Base-by-base conservation (phyloP, 1,140 invertebrate species). In the Hestina assimilis region DNA sequence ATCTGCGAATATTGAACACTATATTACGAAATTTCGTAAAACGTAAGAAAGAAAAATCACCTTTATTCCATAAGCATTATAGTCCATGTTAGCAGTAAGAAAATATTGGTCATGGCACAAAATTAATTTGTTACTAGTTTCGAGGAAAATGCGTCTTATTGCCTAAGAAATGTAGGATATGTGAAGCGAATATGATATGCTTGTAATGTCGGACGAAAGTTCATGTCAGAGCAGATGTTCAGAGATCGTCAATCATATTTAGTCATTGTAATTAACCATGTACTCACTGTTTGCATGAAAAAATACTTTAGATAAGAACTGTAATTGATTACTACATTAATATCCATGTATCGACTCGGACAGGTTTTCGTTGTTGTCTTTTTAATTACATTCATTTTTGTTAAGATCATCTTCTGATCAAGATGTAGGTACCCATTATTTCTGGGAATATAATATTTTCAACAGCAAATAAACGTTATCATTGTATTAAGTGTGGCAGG, bases 1-100 rank as follows among this genome's bases (percentile, higher is more conserved):
- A 58, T 58, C 46, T 50, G 46, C 46, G 20, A 58, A 19, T 38
- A 43, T 26, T 35, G 24, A 11, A 24, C 33, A 46, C 28, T 20
- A 31, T 9, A 14, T 29, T 28, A 15, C 26, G 11, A 31, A 9
- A 11, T 19, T 31, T 8, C 4, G n/a, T 2, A 2, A 6, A 5
- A 2, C 4, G 3, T 15, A 19, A 15, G 9, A 45, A 50, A 40
- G 26, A 8, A 40, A 47, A 42, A 40, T 19, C 24, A 26, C 9
- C 42, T 17, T 35, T 45, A 59, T 6, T 4, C 15, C 2, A 7
- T 14, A 15, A 4, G 2, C 9, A 15, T 15, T 35, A 35, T 5
- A 15, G 8, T 15, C 12, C 5, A 1, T 14, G 14, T 14, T 35
- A 15, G 15, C 12, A 4, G 4, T 15, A 6, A 12, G 15, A 6